Percentiles rank a stretch among this genome's conserved stretches.
phyloP scores from a whole-genome alignment of 2,113 vertebrate species.

The Tretioscincus oriximinensis region DNA sequence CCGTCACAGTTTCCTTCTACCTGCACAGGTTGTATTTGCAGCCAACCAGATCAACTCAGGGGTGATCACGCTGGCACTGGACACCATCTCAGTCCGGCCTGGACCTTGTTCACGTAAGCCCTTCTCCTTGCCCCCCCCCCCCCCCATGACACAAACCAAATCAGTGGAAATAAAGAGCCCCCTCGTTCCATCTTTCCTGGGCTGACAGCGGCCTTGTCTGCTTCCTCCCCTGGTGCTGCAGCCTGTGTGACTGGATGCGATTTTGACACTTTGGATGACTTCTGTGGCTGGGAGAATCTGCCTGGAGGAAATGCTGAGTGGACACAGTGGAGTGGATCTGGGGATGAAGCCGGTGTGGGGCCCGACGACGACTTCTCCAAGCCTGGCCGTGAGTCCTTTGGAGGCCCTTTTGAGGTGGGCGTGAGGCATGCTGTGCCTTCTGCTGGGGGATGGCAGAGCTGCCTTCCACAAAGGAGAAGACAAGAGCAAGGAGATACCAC shows the following conservation, averaged over 20 bases:
- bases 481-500: too few relatives aligned
- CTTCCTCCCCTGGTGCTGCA: slow-evolving; percentile 31
- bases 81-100: not conserved
- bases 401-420: too few relatives aligned
- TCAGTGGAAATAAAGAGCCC: too few relatives aligned
- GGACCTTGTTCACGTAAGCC: slow-evolving; percentile 1
- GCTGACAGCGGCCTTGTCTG: not conserved
- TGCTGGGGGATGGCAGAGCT: too few relatives aligned
- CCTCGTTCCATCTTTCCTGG: too few relatives aligned
- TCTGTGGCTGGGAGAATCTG: slow-evolving; percentile 69
- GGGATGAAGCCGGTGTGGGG: slow-evolving; percentile 63
- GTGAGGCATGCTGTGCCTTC: too few relatives aligned
- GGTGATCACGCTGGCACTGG: not conserved
- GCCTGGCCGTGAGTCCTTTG: slow-evolving; percentile 72
- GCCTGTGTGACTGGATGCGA: slow-evolving; percentile 73
- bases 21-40: slow-evolving; percentile 5
- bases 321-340: slow-evolving; percentile 53
- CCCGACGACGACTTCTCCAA: slow-evolving; percentile 78
- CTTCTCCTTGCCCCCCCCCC: not conserved
- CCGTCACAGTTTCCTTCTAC: not conserved
- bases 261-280: slow-evolving; percentile 59
- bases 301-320: slow-evolving; percentile 49
- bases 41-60: not conserved
- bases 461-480: too few relatives aligned
- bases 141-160: not conserved